These are phyloP conservation scores for Apoderus coryli DNA, from an alignment of 2,888 invertebrate species.

Conservation along the genomic window DNA sequence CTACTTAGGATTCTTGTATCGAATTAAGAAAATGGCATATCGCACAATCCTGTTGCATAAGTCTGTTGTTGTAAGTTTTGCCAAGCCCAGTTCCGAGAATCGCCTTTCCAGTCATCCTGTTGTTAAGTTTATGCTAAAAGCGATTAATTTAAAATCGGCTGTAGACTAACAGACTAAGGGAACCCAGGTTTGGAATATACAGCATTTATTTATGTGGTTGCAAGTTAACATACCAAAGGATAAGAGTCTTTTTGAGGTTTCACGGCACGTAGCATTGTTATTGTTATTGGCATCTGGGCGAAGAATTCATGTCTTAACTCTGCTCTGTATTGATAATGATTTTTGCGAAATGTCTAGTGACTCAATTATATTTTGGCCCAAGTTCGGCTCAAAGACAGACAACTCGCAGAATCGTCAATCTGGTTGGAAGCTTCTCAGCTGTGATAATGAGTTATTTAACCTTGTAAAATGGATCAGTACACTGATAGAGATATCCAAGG, in stretches of 20 bases:
- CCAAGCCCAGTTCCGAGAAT: conserved; percentile 6
- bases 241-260: conserved; percentile 12
- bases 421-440: conserved; percentile 13
- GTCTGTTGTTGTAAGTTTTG: conserved; percentile 9
- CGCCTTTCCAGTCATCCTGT: conserved; percentile 11
- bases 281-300: conserved; percentile 13
- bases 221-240: conserved; percentile 2
- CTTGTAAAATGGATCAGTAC: conserved; percentile 11
- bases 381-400: conserved; percentile 20
- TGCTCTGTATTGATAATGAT: conserved; percentile 12
- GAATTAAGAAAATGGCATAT: conserved; percentile 2
- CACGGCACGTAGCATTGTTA: conserved; percentile 11
- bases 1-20: conserved; percentile 1
- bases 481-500: not conserved
- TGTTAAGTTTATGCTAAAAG: conserved; percentile 15
- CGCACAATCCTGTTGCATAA: conserved; percentile 10
- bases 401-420: conserved; percentile 5
- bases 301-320: conserved; percentile 12
- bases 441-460: conserved; percentile 8
- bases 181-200: conserved; percentile 11
- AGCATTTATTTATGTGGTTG: conserved; percentile 7
- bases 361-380: too few species aligned
- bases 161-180: conserved; percentile 2
- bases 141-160: conserved; percentile 9
- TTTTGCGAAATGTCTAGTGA: too few species aligned